A percentile compares a stretch with the other conserved stretches of the same genome.
Evolutionary conservation across 2,888 invertebrate genomes (phyloP).

Genomic region (Tricholauxania praeusta): DNA sequence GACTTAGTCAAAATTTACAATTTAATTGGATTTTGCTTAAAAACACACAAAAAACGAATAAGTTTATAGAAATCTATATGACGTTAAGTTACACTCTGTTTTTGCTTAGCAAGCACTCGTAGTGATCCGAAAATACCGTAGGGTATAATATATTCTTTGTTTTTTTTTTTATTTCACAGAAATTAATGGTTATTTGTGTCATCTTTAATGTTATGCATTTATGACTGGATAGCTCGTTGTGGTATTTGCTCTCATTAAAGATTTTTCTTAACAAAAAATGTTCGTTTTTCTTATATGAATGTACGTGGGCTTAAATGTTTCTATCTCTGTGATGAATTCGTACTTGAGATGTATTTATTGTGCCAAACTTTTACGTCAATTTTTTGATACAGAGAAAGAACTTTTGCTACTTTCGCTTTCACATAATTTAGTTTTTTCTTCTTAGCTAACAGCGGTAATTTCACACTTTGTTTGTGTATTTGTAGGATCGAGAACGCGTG

Average conservation of each 20-base stretch:
- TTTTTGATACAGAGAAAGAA: background rate
- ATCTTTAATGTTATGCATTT: slow-evolving; percentile 36
- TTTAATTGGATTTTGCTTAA: too few species aligned
- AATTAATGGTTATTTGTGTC: slow-evolving; percentile 27
- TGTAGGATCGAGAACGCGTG: background rate
- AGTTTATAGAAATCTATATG: too few species aligned
- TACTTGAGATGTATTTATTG: slow-evolving; percentile 31
- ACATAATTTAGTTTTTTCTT: slow-evolving; percentile 32
- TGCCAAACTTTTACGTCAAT: background rate
- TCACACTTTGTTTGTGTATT: slow-evolving; percentile 25
- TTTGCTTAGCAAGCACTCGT: too few species aligned
- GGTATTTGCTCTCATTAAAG: background rate
- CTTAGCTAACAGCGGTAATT: slow-evolving; percentile 13
- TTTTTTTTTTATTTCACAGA: too few species aligned
- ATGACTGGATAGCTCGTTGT: slow-evolving; percentile 41
- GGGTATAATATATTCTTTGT: too few species aligned
- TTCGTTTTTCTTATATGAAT: slow-evolving; percentile 18
- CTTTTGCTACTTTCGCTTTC: slow-evolving; percentile 21
- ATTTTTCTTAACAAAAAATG: background rate
- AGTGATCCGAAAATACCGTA: too few species aligned
- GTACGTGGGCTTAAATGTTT: background rate
- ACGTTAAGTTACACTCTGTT: too few species aligned
- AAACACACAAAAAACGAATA: too few species aligned
- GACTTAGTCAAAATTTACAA: too few species aligned
- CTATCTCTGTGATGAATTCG: slow-evolving; percentile 35